Base-by-base conservation (phyloP, 2,797 vertebrate species). In the Brachyalestes nurse region DNA sequence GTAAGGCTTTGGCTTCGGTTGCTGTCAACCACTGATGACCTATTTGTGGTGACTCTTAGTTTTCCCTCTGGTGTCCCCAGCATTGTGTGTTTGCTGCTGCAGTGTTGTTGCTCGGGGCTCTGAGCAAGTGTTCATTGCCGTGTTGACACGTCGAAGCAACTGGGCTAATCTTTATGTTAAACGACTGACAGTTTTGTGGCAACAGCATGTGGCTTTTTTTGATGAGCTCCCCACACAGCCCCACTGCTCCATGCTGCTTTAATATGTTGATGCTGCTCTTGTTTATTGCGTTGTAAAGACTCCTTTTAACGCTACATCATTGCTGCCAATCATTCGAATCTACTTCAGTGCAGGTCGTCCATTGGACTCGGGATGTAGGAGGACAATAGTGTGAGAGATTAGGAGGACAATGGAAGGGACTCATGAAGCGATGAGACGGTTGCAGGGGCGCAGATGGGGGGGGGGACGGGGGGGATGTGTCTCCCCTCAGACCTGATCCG, bases 131-230 rank as follows among this genome's bases (percentile, higher is more conserved):
- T 90, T 92, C 92, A 92, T 83, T 87, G 89, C 89, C 65, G 87
- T 84, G 88, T 86, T 93, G 92, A 93, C 90, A 87, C 70, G 28
- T 85, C 75, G 87, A 86, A 90, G 82, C 91, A 91, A 91, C 92
- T 93, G 91, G 71, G 83, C 86, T 90, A 86, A 93, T 91, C 90
- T 85, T 86, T 83, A 92, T 85, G 88, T 90, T 92, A 88, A 92
- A 92, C 76, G 81, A 84, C 84, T 89, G 89, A 89, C 89, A 91
- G 89, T 86, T 91, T 88, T 61, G 75, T 86, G 86, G 87, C 88
- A 87, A 81, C 47, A 64, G 76, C 53, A 71, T 19, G 75, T 49
- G 49, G 67, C 51, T n/a, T 38, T 80, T 76, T 14, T 55, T 25
- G 28, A 75, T 70, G 75, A 47, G 64, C 76, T 53, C 84, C 34